Percentiles rank a stretch among this genome's conserved stretches.
Evolutionary conservation across 2,888 invertebrate genomes (phyloP).

Genomic region (Agonum fuliginosum): DNA sequence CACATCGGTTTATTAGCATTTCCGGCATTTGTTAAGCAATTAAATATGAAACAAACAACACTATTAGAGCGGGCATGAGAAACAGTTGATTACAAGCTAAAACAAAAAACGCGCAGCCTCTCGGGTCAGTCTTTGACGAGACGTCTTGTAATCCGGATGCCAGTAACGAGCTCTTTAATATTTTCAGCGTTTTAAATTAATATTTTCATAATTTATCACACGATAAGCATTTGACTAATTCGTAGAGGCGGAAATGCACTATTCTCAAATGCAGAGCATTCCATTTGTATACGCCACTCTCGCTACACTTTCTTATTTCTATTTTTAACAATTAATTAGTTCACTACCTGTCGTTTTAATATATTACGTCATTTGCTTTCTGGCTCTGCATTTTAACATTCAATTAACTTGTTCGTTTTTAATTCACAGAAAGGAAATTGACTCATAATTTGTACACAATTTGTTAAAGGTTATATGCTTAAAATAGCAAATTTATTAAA

Average conservation of each 20-base stretch:
- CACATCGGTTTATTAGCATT: constrained; percentile 48
- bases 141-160: constrained; percentile 32
- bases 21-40: constrained; percentile 37
- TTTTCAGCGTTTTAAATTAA: constrained; percentile 15
- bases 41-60: constrained; percentile 51
- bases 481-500: no score
- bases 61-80: constrained; percentile 44
- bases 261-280: constrained; percentile 29
- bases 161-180: constrained; percentile 39
- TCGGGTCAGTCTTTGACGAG: constrained; percentile 1
- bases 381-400: neutral
- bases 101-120: constrained; percentile 11
- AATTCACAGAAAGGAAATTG: neutral
- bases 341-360: constrained; percentile 32
- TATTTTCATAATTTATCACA: constrained; percentile 22
- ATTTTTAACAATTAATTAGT: constrained; percentile 41
- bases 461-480: no score
- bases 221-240: constrained; percentile 5
- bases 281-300: neutral
- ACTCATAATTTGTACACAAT: no score
- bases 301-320: constrained; percentile 10
- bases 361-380: constrained; percentile 25
- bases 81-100: constrained; percentile 9
- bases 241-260: constrained; percentile 8
- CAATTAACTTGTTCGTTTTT: constrained; percentile 24